Base-by-base conservation (phyloP, 2,797 vertebrate genomes). In the Nyctibius grandis region DNA sequence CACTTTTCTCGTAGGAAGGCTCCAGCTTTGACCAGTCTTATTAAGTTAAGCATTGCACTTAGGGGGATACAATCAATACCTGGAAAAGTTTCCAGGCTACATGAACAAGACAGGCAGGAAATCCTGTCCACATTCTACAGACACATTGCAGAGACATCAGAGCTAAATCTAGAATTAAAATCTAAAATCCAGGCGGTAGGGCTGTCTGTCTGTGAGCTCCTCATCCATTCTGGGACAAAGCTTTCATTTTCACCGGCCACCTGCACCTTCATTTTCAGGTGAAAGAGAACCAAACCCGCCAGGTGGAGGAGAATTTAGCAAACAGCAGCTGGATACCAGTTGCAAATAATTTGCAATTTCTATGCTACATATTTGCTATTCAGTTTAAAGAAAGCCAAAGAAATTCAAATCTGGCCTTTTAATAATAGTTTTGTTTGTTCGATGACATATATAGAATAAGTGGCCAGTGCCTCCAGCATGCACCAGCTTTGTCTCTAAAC, bases 251-350 rank as follows among this genome's bases (percentile, higher is more conserved):
- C 16, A 59, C 20, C 28, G 76, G 26, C 8, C 53, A 69, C 12
- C 26, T 45, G 40, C 19, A 9, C 10, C 40, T 57, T 6, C 4
- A 1, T 33, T 78, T 82, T 34, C 73, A 56, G 40, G 13, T 73
- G 26, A 69, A 53, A 59, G 31, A 84, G 7, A 82, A 44, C 4
- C 0, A 2, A 79, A 70, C 2, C 13, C 28, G 18, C 2, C 0
- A 0, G 29, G 12, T 28, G 6, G 15, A 72, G 13, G 5, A 59
- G 31, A 79, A 76, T 82, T 79, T 63, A 69, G 10, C 45, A 36
- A 83, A 80, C 0, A 80, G 23, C 51, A 91, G 14, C 36, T 75
- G n/a, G 7, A 29, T 74, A 53, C 9, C 28, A 5, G 0, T 45
- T 79, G 38, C 15, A 73, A 86, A 90, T 54, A 78, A 33, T 36